phyloP scores from a whole-genome alignment of 2,113 vertebrate genomes.

The Odobenus rosmarus region DNA sequence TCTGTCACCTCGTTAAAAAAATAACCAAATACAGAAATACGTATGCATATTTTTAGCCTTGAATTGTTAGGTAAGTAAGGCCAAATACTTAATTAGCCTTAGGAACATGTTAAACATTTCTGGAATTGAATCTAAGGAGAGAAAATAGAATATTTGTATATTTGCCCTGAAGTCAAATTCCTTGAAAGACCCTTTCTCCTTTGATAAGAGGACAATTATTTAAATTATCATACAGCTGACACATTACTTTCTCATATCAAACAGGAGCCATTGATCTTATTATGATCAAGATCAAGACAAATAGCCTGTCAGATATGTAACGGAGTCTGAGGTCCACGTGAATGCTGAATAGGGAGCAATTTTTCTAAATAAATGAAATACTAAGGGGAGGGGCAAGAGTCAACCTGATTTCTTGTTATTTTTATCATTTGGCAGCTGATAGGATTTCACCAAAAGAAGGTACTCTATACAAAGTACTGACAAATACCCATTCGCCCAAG shows the following conservation, averaged over 20 bases:
- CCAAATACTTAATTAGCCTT: constrained; percentile 10
- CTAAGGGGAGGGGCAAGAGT: neutral
- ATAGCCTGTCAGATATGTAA: neutral
- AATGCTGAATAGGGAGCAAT: neutral
- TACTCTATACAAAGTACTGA: neutral
- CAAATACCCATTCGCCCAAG: neutral
- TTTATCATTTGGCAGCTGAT: neutral
- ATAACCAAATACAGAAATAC: neutral
- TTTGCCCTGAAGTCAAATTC: constrained; percentile 11
- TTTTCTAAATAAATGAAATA: constrained; percentile 52
- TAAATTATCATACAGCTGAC: constrained; percentile 26
- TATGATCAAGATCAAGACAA: constrained; percentile 43
- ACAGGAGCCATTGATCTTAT: constrained; percentile 23
- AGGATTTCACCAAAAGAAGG: constrained; percentile 1
- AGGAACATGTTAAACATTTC: constrained; percentile 39
- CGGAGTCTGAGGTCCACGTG: neutral
- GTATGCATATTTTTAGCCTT: neutral
- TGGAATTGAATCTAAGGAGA: constrained; percentile 53
- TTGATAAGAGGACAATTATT: constrained; percentile 12
- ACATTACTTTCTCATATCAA: neutral
- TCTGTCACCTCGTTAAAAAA: neutral
- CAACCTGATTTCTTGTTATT: constrained; percentile 43
- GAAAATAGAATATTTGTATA: neutral
- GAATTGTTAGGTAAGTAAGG: neutral
- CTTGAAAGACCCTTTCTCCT: constrained; percentile 26